Base-by-base conservation (phyloP, 2,113 vertebrate species). In the Glaucidium brasilianum region DNA sequence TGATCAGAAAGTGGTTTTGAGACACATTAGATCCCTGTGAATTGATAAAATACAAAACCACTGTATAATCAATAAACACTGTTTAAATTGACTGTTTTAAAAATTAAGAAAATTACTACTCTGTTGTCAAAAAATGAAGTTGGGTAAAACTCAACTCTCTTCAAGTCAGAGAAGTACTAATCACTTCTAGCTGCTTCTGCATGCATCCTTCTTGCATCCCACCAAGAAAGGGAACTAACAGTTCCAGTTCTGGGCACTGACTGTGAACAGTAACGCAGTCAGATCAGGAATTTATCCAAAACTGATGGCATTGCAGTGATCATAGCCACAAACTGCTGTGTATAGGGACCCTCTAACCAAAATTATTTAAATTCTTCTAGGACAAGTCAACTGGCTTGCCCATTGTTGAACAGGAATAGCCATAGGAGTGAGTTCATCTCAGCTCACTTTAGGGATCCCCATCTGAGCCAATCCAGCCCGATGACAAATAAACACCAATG, bases 291-390 rank as follows among this genome's bases (percentile, higher is more conserved):
- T 30, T 76, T 20, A 53, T 21, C 29, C 71, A 37, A 35, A 63
- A 50, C 4, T 1, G 1, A 59, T 30, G 29, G n/a, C 2, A 1
- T 4, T 56, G 17, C 52, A 41, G 39, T 7, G 32, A 35, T 17
- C 23, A 9, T 0, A 7, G 11, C 5, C 18, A 14, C 15, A 76
- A 73, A 64, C 4, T 22, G 19, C 25, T 37, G 20, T 12, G 6
- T 22, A 27, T 22, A 27, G 45, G 80, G 19, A 59, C 6, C 8
- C 15, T 55, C 18, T 16, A 32, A 39, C 5, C 19, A 59, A n/a
- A 63, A 21, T 2, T 20, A 35, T n/a, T 58, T 22, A 11, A 20
- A 8, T 67, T 71, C 8, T 29, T 37, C 41, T 15, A 26, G 35
- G 45, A 45, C 15, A 74, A 83, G 30, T 11, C 30, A 56, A 14